Base-by-base conservation (phyloP, 2,888 invertebrate genomes). In the Stenolophus ochropezus region DNA sequence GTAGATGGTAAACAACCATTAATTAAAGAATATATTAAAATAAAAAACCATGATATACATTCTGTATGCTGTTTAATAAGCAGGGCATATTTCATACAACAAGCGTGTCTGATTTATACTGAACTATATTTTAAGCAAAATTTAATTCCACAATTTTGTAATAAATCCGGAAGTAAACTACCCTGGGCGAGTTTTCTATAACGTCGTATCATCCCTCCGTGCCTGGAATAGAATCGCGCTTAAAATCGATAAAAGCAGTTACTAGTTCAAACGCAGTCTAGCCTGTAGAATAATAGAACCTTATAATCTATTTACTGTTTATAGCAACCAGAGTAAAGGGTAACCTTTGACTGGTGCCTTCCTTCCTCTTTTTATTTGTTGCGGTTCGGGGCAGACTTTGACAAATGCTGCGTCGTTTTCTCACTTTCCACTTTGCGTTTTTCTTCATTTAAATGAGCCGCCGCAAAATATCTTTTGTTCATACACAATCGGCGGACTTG, bases 341-440 rank as follows among this genome's bases (percentile, higher is more conserved):
- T 20, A 56, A 56, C 56, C 56, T 18, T 56, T 21, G 5, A 27
- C 11, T 1, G n/a, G 23, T 5, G 14, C n/a, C 23, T 61, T 58
- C 23, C 23, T 23, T 1, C n/a, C 33, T 11, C 21, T 61, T 61
- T 58, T 61, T 61, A 61, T 61, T 61, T 61, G 14, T 61, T 61
- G 61, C 14, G 61, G 27, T 56, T 21, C 21, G 20, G 11, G 14
- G 65, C 27, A 69, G 27, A 73, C 80, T 73, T 80, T 80, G 80
- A 80, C 80, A 80, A 80, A 80, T 80, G 56, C 58, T 58, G 25
- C 14, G 42, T 73, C 73, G 73, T 80, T 73, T 80, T 80, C 80
- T 80, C 73, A 80, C 80, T 80, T 75, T 80, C 80, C 58, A 80
- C 71, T 80, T 79, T 78, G 51, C 58, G 56, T 80, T 80, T 80